Conservation (phyloP, 1,140 invertebrate species). For the Lutraria rhynchaena region DNA sequence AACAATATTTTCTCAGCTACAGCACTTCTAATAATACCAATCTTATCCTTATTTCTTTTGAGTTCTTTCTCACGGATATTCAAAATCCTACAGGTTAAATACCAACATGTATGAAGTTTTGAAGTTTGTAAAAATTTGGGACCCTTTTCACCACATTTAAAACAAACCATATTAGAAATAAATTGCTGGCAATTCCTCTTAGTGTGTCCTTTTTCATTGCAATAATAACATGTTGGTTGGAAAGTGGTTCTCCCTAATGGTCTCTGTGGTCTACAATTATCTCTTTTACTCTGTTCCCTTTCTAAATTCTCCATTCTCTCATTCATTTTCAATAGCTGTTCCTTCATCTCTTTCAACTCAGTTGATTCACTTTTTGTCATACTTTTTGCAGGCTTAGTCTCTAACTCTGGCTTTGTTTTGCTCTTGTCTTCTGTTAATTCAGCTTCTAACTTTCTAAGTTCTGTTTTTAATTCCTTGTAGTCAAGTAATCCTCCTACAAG, state of each 20-base stretch:
- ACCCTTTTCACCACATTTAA: constrained; percentile 10
- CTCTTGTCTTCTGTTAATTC: background rate
- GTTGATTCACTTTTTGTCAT: background rate
- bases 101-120: no score
- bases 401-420: background rate
- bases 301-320: constrained; percentile 22
- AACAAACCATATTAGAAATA: background rate
- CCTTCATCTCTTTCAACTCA: constrained; percentile 14
- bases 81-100: no score
- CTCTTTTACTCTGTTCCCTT: background rate
- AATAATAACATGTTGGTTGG: constrained; percentile 10
- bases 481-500: background rate
- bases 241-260: constrained; percentile 1
- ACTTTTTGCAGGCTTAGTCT: background rate
- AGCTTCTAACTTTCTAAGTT: constrained; percentile 34
- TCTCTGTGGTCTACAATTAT: constrained; percentile 1
- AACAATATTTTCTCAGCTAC: no score
- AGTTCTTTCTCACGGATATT: no score
- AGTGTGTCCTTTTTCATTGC: constrained; percentile 18
- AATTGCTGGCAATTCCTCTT: constrained; percentile 5
- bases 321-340: constrained; percentile 3
- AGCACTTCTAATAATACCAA: no score
- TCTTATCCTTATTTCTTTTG: no score
- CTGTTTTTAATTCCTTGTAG: constrained; percentile 23
- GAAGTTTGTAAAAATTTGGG: no score